These are phyloP conservation scores for Morpho deidamia DNA, from an alignment of 2,888 invertebrate species.

Conservation along the genomic window DNA sequence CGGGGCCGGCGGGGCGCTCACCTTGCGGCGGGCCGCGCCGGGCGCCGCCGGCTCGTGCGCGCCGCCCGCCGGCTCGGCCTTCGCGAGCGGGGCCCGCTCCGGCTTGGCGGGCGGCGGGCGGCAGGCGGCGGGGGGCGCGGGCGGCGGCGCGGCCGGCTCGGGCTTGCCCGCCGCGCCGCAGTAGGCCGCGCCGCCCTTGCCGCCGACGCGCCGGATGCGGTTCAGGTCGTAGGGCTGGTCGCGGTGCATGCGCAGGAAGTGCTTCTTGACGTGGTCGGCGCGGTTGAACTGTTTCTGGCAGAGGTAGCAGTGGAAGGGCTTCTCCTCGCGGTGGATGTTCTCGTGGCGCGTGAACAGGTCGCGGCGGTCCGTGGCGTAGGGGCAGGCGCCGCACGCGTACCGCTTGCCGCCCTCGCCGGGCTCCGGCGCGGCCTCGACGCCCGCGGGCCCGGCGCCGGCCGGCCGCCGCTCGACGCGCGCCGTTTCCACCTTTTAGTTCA, in stretches of 20 bases:
- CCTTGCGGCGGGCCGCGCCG: constrained; percentile 82
- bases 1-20: constrained; percentile 21
- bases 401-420: constrained; percentile 74
- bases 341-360: constrained; percentile 95
- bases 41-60: constrained; percentile 51
- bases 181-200: constrained; percentile 66
- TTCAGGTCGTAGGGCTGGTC: constrained; percentile 93
- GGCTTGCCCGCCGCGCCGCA: constrained; percentile 49
- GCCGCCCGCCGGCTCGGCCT: constrained; percentile 15
- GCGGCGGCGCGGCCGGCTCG: constrained; percentile 31
- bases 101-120: constrained; percentile 54
- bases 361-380: constrained; percentile 93
- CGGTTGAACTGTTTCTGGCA: constrained; percentile 96
- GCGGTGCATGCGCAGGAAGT: constrained; percentile 94
- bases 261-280: constrained; percentile 96
- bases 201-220: constrained; percentile 83
- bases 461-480: constrained; percentile 42
- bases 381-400: constrained; percentile 92
- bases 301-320: constrained; percentile 95
- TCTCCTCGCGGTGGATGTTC: constrained; percentile 95
- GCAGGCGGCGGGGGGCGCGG: constrained; percentile 29
- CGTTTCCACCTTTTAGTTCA: constrained; percentile 66
- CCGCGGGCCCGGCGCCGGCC: constrained; percentile 21
- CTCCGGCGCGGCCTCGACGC: constrained; percentile 26
- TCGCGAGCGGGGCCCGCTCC: constrained; percentile 33